Evolutionary conservation across 2,888 invertebrate species (phyloP), one percentile per base, ranked within the genome.

Genomic region (Abscondita cerata): DNA sequence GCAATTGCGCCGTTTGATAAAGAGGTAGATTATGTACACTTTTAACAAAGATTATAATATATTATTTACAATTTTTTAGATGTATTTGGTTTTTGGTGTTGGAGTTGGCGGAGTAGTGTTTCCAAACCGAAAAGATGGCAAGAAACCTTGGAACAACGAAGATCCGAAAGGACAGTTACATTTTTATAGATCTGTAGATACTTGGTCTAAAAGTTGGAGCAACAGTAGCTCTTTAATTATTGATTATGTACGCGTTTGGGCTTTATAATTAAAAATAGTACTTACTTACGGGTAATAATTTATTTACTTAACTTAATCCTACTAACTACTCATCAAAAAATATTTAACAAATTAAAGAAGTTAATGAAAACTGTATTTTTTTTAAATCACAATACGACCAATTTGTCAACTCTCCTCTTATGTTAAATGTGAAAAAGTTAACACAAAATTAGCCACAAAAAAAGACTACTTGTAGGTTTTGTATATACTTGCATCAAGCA

Each of bases 41-140:
- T 40, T 12, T 40, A 40, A 12, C n/a, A n/a, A n/a, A 40, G 6
- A 6, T 40, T 8, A 12, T 12, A 12, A 40, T 40, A n/a, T n/a
- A 40, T 6, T 40, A 46, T 5, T 16, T 6, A 9, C 20, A 65
- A 56, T 12, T 67, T 69, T 81, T 80, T 58, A 92, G 88, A 89
- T 93, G 83, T 91, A 89, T 77, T 78, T 95, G 19, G 85, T 89
- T 0, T 72, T 95, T 47, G 94, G 93, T 0, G 81, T 94, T 6
- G 89, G 91, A 36, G 90, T 91, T 47, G 94, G 92, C 0, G 94
- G 94, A 0, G 83, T 86, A 56, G 88, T 88, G 73, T 93, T 92
- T 74, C 84, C 87, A 0, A 90, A 93, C 70, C 68, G 71, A 19
- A 65, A 74, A 1, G 67, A 68, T 51, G 74, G 73, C 1, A 70